Base-by-base conservation (phyloP, 2,797 vertebrate species). In the Morelia viridis region DNA sequence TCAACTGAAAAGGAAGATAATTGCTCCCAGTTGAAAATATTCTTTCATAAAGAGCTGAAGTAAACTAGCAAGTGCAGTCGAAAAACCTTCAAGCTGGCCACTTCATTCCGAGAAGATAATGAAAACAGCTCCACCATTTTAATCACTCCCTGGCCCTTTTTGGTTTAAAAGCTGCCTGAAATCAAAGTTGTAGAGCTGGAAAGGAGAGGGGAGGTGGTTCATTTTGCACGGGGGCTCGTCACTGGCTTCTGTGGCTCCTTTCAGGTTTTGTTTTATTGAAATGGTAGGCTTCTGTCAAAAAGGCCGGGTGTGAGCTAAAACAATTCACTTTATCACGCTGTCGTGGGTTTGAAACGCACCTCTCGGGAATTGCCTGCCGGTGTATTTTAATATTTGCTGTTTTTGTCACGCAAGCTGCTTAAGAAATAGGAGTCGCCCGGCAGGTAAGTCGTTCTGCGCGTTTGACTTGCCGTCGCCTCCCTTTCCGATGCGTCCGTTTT, bases 401-500 rank as follows among this genome's bases (percentile, higher is more conserved):
- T 76, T 93, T 94, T 87, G 61, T 88, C 94, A 94, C 89, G 93
- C 95, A 97, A 96, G 96, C 96, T 94, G 96, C 97, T 94, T 41
- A 87, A 94, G 88, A 89, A 15, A 95, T 97, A 96, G 96, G 96
- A 97, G 93, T 91, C 94, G 94, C 26, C 92, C 53, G 61, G 62
- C 61, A 84, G 97, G 97, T 98, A 96, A 97, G 97, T 97, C 93
- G 11, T 41, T 93, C 90, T 62, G 76, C 1, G 15, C 90, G 68
- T 92, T 93, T 26, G 68, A 13, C 87, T 65, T 95, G 92, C 86
- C 65, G 84, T 94, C 91, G 50, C 91, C 92, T 93, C 93, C 0
- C 0, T 90, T 95, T 96, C 7, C 85, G 58, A 80, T 80, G 84
- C 64, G 56, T 41, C 84, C 10, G 46, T 61, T 95, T 71, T 92